Conservation (phyloP, 2,797 vertebrate genomes). For the Clarias laeviceps region DNA sequence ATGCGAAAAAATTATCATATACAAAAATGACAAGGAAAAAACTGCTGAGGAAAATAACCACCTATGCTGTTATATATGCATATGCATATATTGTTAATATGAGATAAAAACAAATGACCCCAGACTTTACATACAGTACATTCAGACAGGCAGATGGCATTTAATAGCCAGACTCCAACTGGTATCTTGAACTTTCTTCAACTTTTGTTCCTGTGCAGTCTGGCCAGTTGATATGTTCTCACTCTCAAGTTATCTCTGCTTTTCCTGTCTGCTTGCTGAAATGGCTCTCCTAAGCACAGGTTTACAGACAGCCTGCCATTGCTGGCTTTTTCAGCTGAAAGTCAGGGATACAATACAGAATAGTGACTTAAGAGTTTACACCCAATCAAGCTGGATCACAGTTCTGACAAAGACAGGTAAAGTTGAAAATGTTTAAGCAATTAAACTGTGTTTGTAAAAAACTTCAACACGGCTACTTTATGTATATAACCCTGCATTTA, state of each 20-base stretch:
- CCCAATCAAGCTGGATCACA: background rate
- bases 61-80: background rate
- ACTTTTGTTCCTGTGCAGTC: conserved; percentile 56
- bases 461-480: background rate
- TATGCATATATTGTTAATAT: background rate
- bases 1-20: background rate
- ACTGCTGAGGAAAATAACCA: background rate
- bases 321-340: conserved; percentile 30
- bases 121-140: background rate
- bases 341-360: background rate
- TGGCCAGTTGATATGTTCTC: conserved; percentile 50
- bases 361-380: background rate
- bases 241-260: conserved; percentile 49
- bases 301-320: conserved; percentile 32
- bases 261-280: conserved; percentile 50
- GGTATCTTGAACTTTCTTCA: conserved; percentile 68
- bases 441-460: background rate
- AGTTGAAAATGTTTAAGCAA: background rate
- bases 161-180: conserved; percentile 53
- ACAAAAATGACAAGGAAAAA: background rate
- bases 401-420: background rate
- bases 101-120: background rate
- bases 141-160: conserved; percentile 22
- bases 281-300: conserved; percentile 46
- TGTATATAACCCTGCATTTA: background rate